Conservation (phyloP, 2,888 invertebrate genomes). For the Meganola albula region DNA sequence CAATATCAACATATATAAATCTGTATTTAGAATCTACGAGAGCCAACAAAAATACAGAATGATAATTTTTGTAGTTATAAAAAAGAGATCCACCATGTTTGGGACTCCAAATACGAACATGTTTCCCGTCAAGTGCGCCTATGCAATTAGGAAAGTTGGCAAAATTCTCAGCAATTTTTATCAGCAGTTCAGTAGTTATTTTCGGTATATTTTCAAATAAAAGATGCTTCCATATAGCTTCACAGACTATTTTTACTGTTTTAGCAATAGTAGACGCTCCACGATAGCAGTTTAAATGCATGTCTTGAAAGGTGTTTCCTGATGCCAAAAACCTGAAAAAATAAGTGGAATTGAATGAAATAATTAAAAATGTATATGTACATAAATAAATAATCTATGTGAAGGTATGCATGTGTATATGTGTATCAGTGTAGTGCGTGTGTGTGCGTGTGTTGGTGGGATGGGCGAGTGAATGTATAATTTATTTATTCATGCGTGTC, state of each 20-base stretch:
- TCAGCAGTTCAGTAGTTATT: slow-evolving; percentile 5
- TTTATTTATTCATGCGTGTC: slow-evolving; percentile 2
- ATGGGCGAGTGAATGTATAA: slow-evolving; percentile 2
- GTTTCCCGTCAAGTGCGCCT: slow-evolving; percentile 13
- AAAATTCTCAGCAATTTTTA: slow-evolving; percentile 7
- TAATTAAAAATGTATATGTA: slow-evolving; percentile 3
- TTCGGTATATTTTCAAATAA: slow-evolving; percentile 5
- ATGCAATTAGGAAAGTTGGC: slow-evolving; percentile 12
- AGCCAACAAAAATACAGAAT: slow-evolving; percentile 9
- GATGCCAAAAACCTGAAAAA: slow-evolving; percentile 8
- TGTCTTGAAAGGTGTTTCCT: slow-evolving; percentile 5
- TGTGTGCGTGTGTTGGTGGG: slow-evolving; percentile 3
- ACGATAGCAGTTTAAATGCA: slow-evolving; percentile 4
- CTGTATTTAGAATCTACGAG: slow-evolving; percentile 9
- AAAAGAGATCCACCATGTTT: slow-evolving; percentile 10
- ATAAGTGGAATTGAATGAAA: slow-evolving; percentile 3
- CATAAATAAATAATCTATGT: slow-evolving; percentile 1
- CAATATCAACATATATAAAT: slow-evolving; percentile 12
- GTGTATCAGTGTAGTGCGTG: slow-evolving; percentile 2
- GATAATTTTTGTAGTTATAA: slow-evolving; percentile 9
- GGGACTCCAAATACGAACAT: slow-evolving; percentile 10
- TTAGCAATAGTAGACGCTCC: slow-evolving; percentile 6
- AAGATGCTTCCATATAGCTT: slow-evolving; percentile 4
- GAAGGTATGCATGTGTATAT: slow-evolving; percentile 3
- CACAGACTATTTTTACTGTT: slow-evolving; percentile 4